Base-by-base conservation (phyloP, 2,797 vertebrate species). In the Yasuhikotakia modesta region DNA sequence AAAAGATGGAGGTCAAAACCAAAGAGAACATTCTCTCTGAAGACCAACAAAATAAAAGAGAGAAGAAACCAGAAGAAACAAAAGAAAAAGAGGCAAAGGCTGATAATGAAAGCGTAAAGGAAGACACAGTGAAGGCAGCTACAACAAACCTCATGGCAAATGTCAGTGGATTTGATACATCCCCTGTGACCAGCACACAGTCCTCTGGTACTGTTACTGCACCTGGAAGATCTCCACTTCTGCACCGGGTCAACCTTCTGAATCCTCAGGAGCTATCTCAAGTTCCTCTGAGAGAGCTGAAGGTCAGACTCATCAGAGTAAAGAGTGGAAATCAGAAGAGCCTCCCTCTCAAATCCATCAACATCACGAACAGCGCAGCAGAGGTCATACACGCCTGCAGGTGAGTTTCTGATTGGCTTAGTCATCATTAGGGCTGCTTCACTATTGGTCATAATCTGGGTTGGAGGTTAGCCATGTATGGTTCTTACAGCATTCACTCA, bases 321-420 rank as follows among this genome's bases (percentile, higher is more conserved):
- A 92, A 96, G 82, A 94, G 91, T 0, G 90, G 87, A 0, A 93
- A 93, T 80, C 92, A 90, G 76, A 87, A 84, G 80, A 85, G 80
- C 76, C 90, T 89, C 87, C 93, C 85, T 8, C 88, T 97, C 48
- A 89, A 88, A 14, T 90, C 93, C 71, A 91, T 96, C 83, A 94
- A 84, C 89, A 95, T 97, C 77, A 79, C 82, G 65, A 94, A 96
- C 88, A 92, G 90, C 0, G 95, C 93, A 0, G 74, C 89, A 0
- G 94, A 97, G 7, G 89, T 97, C 46, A 85, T 97, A 84, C 85
- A 87, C 45, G 93, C 96, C 48, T 96, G 95, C 95, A 96, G 92
- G 96, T 97, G 83, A 95, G 96, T 93, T 27, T 13, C 12, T 22
- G 2, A 61, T 64, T 32, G 30, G 17, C n/a, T 11, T 53, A 52